A percentile compares a stretch with the other conserved stretches of the same genome.
Conservation (phyloP, 2,797 vertebrate genomes). For the Thripadectes ignobilis region DNA sequence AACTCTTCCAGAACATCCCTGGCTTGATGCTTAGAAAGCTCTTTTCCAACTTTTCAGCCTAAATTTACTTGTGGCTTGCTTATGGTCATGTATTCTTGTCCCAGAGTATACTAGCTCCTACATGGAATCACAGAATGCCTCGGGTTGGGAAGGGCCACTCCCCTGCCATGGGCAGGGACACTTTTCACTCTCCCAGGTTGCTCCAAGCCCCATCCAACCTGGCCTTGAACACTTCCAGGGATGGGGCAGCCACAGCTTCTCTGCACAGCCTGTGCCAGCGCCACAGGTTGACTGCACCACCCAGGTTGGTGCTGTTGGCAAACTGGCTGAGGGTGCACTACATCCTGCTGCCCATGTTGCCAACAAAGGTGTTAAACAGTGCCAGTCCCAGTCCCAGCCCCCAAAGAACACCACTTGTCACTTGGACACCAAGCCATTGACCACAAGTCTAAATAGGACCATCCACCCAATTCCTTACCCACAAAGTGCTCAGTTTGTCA, state of each 20-base stretch:
- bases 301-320: not conserved
- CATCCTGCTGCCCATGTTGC: not conserved
- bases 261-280: not conserved
- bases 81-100: not conserved
- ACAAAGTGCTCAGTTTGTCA: no score
- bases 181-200: fast-evolving
- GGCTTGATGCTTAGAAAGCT: not conserved
- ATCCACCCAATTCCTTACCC: not conserved
- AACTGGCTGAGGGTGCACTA: not conserved
- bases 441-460: not conserved
- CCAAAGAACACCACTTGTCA: not conserved
- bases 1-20: not conserved
- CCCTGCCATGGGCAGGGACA: not conserved
- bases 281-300: not conserved
- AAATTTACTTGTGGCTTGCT: not conserved
- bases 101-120: not conserved
- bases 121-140: not conserved
- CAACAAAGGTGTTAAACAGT: not conserved
- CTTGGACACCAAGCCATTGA: not conserved
- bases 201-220: fast-evolving
- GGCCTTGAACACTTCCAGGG: not conserved
- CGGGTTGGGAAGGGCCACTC: not conserved
- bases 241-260: not conserved
- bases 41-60: not conserved
- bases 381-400: not conserved